These are phyloP conservation scores for Philypnodon macrostomus DNA, from an alignment of 2,797 vertebrate species.

Conservation along the genomic window DNA sequence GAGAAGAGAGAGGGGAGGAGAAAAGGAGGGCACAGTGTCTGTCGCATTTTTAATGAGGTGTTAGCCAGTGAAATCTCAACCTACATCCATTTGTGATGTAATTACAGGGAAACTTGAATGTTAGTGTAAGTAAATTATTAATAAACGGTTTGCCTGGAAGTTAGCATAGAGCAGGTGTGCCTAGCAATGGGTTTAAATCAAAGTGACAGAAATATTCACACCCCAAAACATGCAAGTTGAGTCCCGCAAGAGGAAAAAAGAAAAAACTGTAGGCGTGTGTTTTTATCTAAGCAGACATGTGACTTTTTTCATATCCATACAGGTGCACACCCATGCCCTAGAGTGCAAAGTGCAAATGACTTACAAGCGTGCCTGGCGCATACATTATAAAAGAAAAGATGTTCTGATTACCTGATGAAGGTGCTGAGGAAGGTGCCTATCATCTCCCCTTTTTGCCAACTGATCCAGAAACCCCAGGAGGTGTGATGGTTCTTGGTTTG, in stretches of 20 bases:
- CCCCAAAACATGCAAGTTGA: constrained; percentile 36
- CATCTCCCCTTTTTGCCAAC: constrained; percentile 69
- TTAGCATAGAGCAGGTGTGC: constrained; percentile 23
- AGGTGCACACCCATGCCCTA: constrained; percentile 2
- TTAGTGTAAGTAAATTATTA: neutral
- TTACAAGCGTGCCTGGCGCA: constrained; percentile 4
- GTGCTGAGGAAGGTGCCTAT: constrained; percentile 80
- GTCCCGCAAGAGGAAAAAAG: constrained; percentile 38
- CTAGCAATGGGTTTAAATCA: constrained; percentile 29
- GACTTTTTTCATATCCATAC: constrained; percentile 4
- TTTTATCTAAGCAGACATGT: constrained; percentile 5
- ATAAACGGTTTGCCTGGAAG: constrained; percentile 33
- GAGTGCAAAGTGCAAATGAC: constrained; percentile 36
- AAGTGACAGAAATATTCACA: constrained; percentile 46
- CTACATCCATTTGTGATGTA: constrained; percentile 20
- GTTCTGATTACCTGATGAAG: constrained; percentile 87
- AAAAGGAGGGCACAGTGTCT: constrained; percentile 38
- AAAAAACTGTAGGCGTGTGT: neutral
- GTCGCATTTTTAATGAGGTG: constrained; percentile 54
- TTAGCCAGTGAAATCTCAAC: constrained; percentile 45
- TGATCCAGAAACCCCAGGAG: constrained; percentile 53
- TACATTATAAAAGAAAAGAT: constrained; percentile 1
- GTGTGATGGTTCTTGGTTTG: constrained; percentile 12
- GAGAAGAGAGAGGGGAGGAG: constrained; percentile 7
- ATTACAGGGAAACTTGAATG: neutral